Base-by-base conservation (phyloP, 2,113 vertebrate species). In the Oreochromis spilurus region DNA sequence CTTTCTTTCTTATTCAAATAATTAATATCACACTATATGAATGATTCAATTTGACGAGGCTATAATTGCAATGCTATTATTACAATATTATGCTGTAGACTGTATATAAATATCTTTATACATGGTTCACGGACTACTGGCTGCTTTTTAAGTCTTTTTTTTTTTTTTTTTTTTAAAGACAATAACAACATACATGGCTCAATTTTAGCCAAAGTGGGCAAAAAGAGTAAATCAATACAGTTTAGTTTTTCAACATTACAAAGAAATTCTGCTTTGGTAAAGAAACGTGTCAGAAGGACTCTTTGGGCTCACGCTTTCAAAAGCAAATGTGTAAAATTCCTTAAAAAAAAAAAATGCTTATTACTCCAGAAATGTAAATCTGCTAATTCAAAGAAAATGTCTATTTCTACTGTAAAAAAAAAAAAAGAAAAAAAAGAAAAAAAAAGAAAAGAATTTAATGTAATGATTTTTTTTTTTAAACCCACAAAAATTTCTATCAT, bases 131-230 rank as follows among this genome's bases (percentile, higher is more conserved):
- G 11, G 4, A 40, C 11, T 40, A 9, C 11, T 67, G 62, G 62
- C 34, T 67, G 62, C 19, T 67, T 21, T 67, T 67, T 40, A 40
- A 67, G 38, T 40, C 2, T 38, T 65, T 60, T 29, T 52, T 8
- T 50, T 17, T 40, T 43, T 11, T 40, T 5, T 40, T 11, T 40
- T 29, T 21, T 40, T 2, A 5, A 40, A 67, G 19, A 67, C 17
- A 40, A 21, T 36, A 11, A 36, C 1, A 62, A 62, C 36, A 0
- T 43, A 24, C 43, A 0, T 0, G 1, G n/a, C 38, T 5, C 7
- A 43, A 40, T 70, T 43, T 24, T 7, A 43, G n/a, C 12, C 24
- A 14, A 70, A 70, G n/a, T 43, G 13, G 5, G n/a, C 65, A 43
- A 21, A 13, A 40, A 21, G 17, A 67, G 19, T 67, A 67, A 40